These are phyloP conservation scores for Limulus polyphemus DNA, from an alignment of 2,888 invertebrate species.

Conservation along the genomic window DNA sequence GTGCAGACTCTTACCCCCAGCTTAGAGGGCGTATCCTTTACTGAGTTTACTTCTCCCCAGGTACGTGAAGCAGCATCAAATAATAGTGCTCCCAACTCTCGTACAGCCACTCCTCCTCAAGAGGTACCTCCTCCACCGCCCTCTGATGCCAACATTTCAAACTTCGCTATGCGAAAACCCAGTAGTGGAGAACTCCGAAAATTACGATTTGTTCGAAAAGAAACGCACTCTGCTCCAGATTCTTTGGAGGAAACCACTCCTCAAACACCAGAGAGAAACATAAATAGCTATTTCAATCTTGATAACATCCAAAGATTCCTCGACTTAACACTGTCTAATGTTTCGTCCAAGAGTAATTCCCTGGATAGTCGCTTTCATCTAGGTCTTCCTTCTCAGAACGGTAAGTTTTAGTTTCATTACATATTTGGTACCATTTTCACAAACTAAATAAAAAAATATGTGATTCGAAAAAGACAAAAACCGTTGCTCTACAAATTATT, in stretches of 20 bases:
- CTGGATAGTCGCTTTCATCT: too few relatives aligned
- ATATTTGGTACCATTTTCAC: too few relatives aligned
- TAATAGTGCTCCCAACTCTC: conserved; percentile 13
- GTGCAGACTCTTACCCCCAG: conserved; percentile 7
- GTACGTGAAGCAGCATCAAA: background rate
- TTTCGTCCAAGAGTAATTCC: too few relatives aligned
- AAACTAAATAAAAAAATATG: too few relatives aligned
- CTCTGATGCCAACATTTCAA: background rate
- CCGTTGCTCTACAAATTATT: too few relatives aligned
- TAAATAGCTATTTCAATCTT: conserved; percentile 14
- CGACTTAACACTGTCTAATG: too few relatives aligned
- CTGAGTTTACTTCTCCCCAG: background rate
- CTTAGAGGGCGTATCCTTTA: background rate
- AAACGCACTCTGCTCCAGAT: conserved; percentile 38
- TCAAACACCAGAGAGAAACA: conserved; percentile 2
- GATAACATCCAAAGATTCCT: too few relatives aligned
- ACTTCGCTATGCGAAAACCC: conserved; percentile 8
- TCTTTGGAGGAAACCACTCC: conserved; percentile 30
- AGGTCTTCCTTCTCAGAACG: too few relatives aligned
- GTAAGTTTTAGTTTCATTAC: too few relatives aligned
- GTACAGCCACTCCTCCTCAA: conserved; percentile 17
- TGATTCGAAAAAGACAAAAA: too few relatives aligned
- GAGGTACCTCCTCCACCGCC: conserved; percentile 7
- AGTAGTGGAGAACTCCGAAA: conserved; percentile 28
- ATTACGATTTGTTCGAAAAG: conserved; percentile 34